Evolutionary conservation across 2,113 vertebrate species (phyloP), one percentile per base, ranked within the genome.

Genomic region (Prunella himalayana): DNA sequence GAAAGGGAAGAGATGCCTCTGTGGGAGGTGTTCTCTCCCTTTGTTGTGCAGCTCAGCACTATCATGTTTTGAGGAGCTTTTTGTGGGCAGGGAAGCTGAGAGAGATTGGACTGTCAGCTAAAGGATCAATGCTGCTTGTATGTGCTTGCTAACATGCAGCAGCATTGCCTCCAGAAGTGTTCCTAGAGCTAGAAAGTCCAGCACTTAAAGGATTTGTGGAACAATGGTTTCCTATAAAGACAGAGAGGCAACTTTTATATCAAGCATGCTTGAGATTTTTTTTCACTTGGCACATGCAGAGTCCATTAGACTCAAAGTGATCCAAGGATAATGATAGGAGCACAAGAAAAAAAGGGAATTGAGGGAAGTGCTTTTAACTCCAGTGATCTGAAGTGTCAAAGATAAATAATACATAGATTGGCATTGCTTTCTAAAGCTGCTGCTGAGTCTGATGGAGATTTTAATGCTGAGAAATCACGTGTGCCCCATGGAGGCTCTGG

Each of bases 331-430:
- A 94, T 42, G 63, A 95, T 72, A 70, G 1, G 2, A 94, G 68
- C 54, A 88, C 63, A 54, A 64, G 44, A 51, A 86, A 91, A 92
- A 90, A 81, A 77, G 87, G 65, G 78, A 93, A 96, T 45, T 25
- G 88, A 93, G 41, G 69, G 76, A 93, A 94, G 69, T 88, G 93
- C 90, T 95, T 97, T 95, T 94, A 96, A 90, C 92, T 86, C 50
- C 64, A 39, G 41, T 0, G 3, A 83, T 90, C 71, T 73, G 5
- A 80, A 94, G 92, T 83, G 94, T 97, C 77, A 90, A 88, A 81
- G 88, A 90, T 86, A 94, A 97, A 94, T 96, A 93, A 94, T 95
- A 75, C 49, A 90, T 86, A 60, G 93, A 35, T 57, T 71, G 69
- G 60, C 82, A n/a, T 90, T 63, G 56, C 82, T 86, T 77, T 39